Evolutionary conservation across 64 coral and sea anemone genomes (phyloP), one percentile per base, ranked within the genome.

Genomic region (Actinia equina): DNA sequence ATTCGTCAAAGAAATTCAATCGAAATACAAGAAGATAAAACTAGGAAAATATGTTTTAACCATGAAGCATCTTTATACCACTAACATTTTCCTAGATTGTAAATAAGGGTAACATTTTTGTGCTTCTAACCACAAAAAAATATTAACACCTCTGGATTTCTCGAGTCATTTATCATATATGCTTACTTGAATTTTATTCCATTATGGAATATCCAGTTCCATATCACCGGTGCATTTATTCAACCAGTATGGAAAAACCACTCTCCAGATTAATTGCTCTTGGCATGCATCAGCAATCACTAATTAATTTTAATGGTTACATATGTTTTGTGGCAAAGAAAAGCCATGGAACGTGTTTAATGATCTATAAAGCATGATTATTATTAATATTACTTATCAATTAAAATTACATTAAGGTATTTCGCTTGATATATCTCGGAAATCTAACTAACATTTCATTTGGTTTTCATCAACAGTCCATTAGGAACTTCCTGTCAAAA

Each of bases 331-430:
- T 74, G 69, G 69, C 9, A 25, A 15, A 74, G 26, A 41, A 27
- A 14, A 41, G 9, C 25, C 69, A 74, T 41, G 23, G 3, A 15
- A n/a, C 12, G 69, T 74, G 69, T 14, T 74, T 30, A 74, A 74
- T 74, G 26, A 74, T 74, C 69, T 74, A 74, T 74, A 41, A 15
- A 15, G 69, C 7, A 2, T 14, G 41, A 74, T 41, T 74, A 74
- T 41, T 5, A 26, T 42, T 74, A 74, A 74, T 74, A 41, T 74
- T 41, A 37, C 7, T 6, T 11, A 74, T 9, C 26, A 74, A 74
- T 74, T 74, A 74, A 74, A 74, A 74, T 8, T 26, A 74, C 69
- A 74, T 74, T 37, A 74, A 74, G 62, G 62, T n/a, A 20, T n/a
- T 65, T 65, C 7, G 19, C 69, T 74, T 15, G 13, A 74, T 14